Evolutionary conservation across 2,797 vertebrate genomes (phyloP).

Genomic region (Mallotus villosus): DNA sequence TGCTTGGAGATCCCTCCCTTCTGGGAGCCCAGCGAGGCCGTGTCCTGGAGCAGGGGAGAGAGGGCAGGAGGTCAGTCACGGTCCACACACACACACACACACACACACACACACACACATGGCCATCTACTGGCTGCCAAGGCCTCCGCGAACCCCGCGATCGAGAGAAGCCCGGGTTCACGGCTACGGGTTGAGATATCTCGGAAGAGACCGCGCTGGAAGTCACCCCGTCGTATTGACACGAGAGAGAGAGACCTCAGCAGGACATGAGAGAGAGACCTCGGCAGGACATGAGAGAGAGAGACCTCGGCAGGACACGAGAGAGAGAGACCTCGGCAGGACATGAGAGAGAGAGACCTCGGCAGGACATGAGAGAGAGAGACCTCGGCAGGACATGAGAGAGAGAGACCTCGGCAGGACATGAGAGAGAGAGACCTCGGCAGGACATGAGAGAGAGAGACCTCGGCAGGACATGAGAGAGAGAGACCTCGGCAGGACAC

Average conservation of each 20-base stretch:
- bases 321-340: background rate
- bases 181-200: constrained; percentile 43
- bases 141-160: constrained; percentile 2
- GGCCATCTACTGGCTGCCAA: constrained; percentile 19
- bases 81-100: background rate
- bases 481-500: background rate
- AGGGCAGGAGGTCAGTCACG: constrained; percentile 23
- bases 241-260: background rate
- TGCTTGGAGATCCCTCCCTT: constrained; percentile 97
- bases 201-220: constrained; percentile 30
- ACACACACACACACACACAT: constrained; percentile 10
- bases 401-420: background rate
- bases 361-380: background rate
- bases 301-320: background rate
- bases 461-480: background rate
- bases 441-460: background rate
- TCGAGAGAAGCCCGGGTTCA: constrained; percentile 28
- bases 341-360: background rate
- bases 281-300: background rate
- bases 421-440: background rate
- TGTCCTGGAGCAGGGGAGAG: constrained; percentile 78
- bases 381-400: background rate
- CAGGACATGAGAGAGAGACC: background rate
- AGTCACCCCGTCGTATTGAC: background rate
- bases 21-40: constrained; percentile 94